Conservation (phyloP, 2,797 vertebrate genomes). For the Coreius guichenoti region DNA sequence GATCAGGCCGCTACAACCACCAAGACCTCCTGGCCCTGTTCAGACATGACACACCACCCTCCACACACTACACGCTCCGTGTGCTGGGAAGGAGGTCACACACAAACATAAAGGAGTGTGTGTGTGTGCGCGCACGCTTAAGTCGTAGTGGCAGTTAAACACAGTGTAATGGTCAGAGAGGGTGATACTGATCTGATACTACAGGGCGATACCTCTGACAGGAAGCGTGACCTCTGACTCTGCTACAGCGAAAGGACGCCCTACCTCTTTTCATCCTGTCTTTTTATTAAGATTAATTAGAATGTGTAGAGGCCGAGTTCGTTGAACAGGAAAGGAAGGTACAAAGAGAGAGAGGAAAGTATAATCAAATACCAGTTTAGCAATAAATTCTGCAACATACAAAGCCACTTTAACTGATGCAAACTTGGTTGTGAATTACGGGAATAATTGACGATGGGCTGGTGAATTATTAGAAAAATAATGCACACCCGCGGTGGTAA, state of each 20-base stretch:
- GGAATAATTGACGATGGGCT: no score
- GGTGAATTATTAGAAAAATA: no score
- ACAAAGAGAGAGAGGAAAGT: constrained; percentile 43
- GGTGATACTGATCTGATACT: constrained; percentile 72
- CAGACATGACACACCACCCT: constrained; percentile 84
- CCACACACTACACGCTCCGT: constrained; percentile 79
- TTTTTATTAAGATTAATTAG: constrained; percentile 56
- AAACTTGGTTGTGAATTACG: background rate
- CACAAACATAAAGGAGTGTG: constrained; percentile 27
- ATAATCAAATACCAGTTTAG: constrained; percentile 39
- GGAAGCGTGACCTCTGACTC: constrained; percentile 59
- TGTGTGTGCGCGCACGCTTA: constrained; percentile 60
- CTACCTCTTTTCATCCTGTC: constrained; percentile 55
- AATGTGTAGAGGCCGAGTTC: constrained; percentile 50
- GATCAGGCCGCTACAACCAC: constrained; percentile 78
- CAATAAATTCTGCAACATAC: background rate
- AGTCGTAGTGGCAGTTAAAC: constrained; percentile 73
- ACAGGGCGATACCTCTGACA: constrained; percentile 72
- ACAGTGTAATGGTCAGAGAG: constrained; percentile 66
- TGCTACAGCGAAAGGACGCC: constrained; percentile 58
- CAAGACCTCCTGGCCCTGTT: constrained; percentile 79
- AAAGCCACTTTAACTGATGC: background rate
- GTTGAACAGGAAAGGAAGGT: background rate
- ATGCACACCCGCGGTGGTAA: no score
- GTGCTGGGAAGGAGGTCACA: constrained; percentile 84